Percentiles rank a stretch among this genome's conserved stretches.
Evolutionary conservation across 2,888 invertebrate genomes (phyloP).

Genomic region (Philopedon plagiatum): DNA sequence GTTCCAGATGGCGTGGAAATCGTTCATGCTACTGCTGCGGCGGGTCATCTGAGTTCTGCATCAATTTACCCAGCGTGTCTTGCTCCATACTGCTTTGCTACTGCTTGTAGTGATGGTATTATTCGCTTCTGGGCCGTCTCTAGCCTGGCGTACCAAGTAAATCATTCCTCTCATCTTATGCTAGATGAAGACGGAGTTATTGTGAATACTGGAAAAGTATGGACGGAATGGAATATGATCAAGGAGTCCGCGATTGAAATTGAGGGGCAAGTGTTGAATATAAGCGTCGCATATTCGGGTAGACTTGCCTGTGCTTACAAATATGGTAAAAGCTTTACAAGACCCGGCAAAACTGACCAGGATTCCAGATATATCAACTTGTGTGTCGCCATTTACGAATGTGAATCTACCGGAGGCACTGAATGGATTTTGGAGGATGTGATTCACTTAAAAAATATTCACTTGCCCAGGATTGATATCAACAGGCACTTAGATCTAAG

Average conservation of each 20-base stretch:
- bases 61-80: slow-evolving; percentile 99
- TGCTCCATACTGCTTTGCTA: slow-evolving; percentile 96
- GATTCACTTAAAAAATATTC: slow-evolving; percentile 93
- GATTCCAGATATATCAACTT: slow-evolving; percentile 90
- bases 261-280: slow-evolving; percentile 87
- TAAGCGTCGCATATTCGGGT: slow-evolving; percentile 98
- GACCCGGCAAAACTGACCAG: slow-evolving; percentile 82
- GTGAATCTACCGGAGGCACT: slow-evolving; percentile 97
- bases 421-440: slow-evolving; percentile 97
- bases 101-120: slow-evolving; percentile 95
- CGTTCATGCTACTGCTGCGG: slow-evolving; percentile 93
- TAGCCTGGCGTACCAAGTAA: slow-evolving; percentile 58
- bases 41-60: slow-evolving; percentile 97
- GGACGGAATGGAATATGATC: slow-evolving; percentile 68
- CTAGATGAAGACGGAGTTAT: slow-evolving; percentile 65
- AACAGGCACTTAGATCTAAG: slow-evolving; percentile 88
- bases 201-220: slow-evolving; percentile 66
- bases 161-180: slow-evolving; percentile 60
- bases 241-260: slow-evolving; percentile 75
- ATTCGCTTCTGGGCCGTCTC: slow-evolving; percentile 86
- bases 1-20: slow-evolving; percentile 93
- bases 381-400: slow-evolving; percentile 97
- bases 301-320: slow-evolving; percentile 98
- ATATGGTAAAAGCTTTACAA: slow-evolving; percentile 90
- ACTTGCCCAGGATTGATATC: slow-evolving; percentile 85